Base-by-base conservation (phyloP, 2,113 vertebrate species). In the Nothocercus nigrocapillus region DNA sequence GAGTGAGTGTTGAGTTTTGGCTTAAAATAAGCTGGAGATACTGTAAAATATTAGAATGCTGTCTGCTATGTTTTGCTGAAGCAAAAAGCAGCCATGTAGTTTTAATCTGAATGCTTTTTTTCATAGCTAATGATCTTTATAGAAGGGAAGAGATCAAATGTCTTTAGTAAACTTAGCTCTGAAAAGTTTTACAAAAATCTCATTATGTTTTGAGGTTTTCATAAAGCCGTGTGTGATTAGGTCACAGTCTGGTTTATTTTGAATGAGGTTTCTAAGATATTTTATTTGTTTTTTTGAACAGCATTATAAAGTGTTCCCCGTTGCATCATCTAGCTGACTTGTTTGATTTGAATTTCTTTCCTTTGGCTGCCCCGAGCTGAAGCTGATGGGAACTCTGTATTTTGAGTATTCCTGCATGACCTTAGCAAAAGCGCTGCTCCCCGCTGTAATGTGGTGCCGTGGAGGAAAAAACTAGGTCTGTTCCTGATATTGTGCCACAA, bases 261-360 rank as follows among this genome's bases (percentile, higher is more conserved):
- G 36, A 49, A 80, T 16, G 61, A 80, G n/a, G 25, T 59, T 93
- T 85, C 75, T 80, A 73, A 49, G 44, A 45, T 49, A 68, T 63
- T 49, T 58, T 74, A 51, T 56, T 32, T 32, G 77, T 62, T 58
- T 85, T 84, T 56, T 74, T 63, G 59, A 42, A 34, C 32, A 74
- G 30, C 9, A 15, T 77, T 77, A 56, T 75, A 0, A 74, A 83
- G 28, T 17, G 13, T 86, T 95, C 15, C 76, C 45, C 36, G 7
- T 95, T 94, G 64, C 85, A 75, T 93, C 88, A 94, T 83, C 38
- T 27, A 72, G 28, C 32, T 84, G 53, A 78, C 74, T 40, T 68
- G 5, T 88, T 95, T 72, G 25, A 38, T 95, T 86, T 84, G 34
- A 77, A 6, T 91, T 90, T 90, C 93, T 45, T 34, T 88, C 34